A percentile compares a stretch with the other conserved stretches of the same genome.
Conservation (phyloP, 2,797 vertebrate genomes). For the Sebastes reedi region DNA sequence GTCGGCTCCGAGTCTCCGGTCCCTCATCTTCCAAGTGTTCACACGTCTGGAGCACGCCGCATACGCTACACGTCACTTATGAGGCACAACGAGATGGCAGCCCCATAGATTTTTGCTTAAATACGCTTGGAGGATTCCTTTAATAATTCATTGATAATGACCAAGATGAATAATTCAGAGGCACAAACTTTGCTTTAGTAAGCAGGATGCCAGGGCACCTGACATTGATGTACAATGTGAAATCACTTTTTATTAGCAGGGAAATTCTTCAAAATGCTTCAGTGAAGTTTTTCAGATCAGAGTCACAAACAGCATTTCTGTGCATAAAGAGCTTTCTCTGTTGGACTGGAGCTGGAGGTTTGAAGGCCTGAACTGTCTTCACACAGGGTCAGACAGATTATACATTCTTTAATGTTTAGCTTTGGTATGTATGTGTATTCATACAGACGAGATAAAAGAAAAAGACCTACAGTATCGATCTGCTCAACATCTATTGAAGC, state of each 20-base stretch:
- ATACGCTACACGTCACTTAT: constrained; percentile 76
- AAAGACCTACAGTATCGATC: not conserved
- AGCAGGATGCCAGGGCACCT: constrained; percentile 80
- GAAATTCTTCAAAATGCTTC: constrained; percentile 71
- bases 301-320: constrained; percentile 47
- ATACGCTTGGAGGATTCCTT: constrained; percentile 83
- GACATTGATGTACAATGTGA: constrained; percentile 83
- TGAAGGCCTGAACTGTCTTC: constrained; percentile 30
- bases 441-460: not conserved
- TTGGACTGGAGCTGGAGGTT: constrained; percentile 6
- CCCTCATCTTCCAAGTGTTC: constrained; percentile 65
- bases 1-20: constrained; percentile 33
- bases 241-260: constrained; percentile 81
- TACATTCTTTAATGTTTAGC: constrained; percentile 31
- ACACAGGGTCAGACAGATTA: constrained; percentile 38
- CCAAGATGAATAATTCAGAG: constrained; percentile 84
- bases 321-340: constrained; percentile 13
- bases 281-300: constrained; percentile 54
- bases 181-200: constrained; percentile 84
- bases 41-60: constrained; percentile 66
- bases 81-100: constrained; percentile 78
- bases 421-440: constrained; percentile 24
- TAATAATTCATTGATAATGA: constrained; percentile 90
- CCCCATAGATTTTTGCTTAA: constrained; percentile 86
- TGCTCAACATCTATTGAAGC: constrained; percentile 22